Percentiles rank a stretch among this genome's conserved stretches.
These are phyloP conservation scores for Aldabrachelys gigantea DNA, from an alignment of 2,113 vertebrate genomes.

Conservation along the genomic window DNA sequence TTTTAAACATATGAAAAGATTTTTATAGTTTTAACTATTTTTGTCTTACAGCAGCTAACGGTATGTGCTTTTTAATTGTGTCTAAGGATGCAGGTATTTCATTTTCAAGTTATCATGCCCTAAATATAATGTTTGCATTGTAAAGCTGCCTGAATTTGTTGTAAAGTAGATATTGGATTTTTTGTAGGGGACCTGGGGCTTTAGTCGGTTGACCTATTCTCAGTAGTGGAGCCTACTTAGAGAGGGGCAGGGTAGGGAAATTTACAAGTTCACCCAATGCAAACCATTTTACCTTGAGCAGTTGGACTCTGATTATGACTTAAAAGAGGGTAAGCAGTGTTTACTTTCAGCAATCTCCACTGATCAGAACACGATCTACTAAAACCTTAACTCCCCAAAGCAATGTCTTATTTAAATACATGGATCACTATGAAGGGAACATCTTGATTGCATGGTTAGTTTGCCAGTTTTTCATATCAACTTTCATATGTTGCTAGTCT, in stretches of 20 bases:
- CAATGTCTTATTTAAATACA: background rate
- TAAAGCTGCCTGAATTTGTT: background rate
- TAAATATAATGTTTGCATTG: background rate
- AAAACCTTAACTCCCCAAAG: slow-evolving; percentile 3
- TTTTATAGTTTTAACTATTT: background rate
- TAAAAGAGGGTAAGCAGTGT: slow-evolving; percentile 39
- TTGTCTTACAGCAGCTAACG: background rate
- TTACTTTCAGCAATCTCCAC: background rate
- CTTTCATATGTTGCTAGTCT: background rate
- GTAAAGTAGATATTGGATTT: slow-evolving; percentile 36
- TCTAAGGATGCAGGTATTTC: slow-evolving; percentile 2
- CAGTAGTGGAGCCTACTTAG: slow-evolving; percentile 29
- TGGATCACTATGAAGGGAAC: background rate
- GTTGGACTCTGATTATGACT: slow-evolving; percentile 53
- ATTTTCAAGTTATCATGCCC: background rate
- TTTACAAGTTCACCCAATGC: background rate
- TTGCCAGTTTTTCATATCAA: background rate
- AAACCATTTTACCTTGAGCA: slow-evolving; percentile 32
- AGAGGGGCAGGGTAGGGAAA: background rate
- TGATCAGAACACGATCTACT: slow-evolving; percentile 22
- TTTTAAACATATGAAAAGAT: background rate
- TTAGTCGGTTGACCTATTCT: slow-evolving; percentile 19
- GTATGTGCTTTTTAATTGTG: background rate
- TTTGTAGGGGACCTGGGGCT: slow-evolving; percentile 37
- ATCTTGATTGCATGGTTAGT: background rate